These are phyloP conservation scores for Maconellicoccus hirsutus DNA, from an alignment of 1,140 invertebrate species.

Conservation along the genomic window DNA sequence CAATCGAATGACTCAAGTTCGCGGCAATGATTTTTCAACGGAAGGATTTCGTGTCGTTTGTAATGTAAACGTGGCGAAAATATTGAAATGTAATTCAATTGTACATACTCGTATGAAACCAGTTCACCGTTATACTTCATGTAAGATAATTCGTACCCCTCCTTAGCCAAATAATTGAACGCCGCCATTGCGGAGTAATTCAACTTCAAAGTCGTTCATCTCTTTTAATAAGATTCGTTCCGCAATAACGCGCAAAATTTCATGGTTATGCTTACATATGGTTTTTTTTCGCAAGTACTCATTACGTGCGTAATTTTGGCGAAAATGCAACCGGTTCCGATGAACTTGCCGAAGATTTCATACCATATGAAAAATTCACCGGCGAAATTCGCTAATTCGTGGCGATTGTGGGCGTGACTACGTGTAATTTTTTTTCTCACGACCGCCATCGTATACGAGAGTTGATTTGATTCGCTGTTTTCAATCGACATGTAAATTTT, in stretches of 20 bases:
- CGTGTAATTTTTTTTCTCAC: not conserved
- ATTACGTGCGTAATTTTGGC: not conserved
- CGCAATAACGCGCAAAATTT: slow-evolving; percentile 8
- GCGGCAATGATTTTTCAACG: no score
- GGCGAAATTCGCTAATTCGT: not conserved
- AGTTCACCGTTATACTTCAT: no score
- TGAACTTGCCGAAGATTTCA: not conserved
- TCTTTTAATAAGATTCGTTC: slow-evolving; percentile 9
- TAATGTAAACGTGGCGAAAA: no score
- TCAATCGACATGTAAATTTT: not conserved
- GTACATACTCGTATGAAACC: no score
- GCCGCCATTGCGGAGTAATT: not conserved
- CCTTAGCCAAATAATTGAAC: not conserved
- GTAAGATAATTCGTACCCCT: not conserved
- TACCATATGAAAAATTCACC: not conserved
- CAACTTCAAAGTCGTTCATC: not conserved
- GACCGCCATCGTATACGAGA: not conserved
- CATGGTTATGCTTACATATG: slow-evolving; percentile 4
- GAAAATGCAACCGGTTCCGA: not conserved
- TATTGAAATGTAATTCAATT: no score
- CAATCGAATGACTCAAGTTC: no score
- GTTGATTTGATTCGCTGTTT: not conserved
- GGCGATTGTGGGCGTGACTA: slow-evolving; percentile 1
- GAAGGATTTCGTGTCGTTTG: no score
- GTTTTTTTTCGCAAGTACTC: not conserved